Percentiles rank a stretch among this genome's conserved stretches.
These are phyloP conservation scores for Campaea margaritaria DNA, from an alignment of 2,888 invertebrate genomes.

Conservation along the genomic window DNA sequence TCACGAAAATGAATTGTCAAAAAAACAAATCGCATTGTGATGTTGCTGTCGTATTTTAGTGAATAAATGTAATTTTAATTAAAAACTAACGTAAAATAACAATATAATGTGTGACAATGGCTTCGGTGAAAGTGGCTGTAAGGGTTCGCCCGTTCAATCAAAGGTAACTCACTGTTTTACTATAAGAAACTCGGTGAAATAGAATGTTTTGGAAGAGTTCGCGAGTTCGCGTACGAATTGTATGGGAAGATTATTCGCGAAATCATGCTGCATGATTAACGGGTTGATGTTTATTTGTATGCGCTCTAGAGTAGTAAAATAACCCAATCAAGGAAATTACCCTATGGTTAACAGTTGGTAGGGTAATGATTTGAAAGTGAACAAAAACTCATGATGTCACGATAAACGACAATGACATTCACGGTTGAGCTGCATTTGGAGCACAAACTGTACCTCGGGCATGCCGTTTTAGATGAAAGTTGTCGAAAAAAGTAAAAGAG, in stretches of 20 bases:
- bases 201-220: slow-evolving; percentile 54
- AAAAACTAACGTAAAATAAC: slow-evolving; percentile 60
- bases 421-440: slow-evolving; percentile 83
- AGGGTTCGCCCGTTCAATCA: slow-evolving; percentile 96
- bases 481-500: slow-evolving; percentile 69
- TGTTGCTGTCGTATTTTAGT: slow-evolving; percentile 66
- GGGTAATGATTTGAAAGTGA: slow-evolving; percentile 66
- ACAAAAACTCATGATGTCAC: slow-evolving; percentile 82
- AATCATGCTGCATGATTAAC: slow-evolving; percentile 49
- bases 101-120: slow-evolving; percentile 89
- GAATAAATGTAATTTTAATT: slow-evolving; percentile 68
- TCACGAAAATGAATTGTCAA: slow-evolving; percentile 56
- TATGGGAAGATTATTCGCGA: slow-evolving; percentile 47
- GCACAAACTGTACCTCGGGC: slow-evolving; percentile 77
- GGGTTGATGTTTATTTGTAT: slow-evolving; percentile 45
- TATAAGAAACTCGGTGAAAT: slow-evolving; percentile 39
- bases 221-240: slow-evolving; percentile 49
- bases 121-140: slow-evolving; percentile 96
- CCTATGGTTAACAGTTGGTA: slow-evolving; percentile 2
- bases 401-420: slow-evolving; percentile 81
- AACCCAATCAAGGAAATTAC: neutral
- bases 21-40: slow-evolving; percentile 55
- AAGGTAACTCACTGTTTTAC: slow-evolving; percentile 83
- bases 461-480: slow-evolving; percentile 77
- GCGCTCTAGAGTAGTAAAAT: slow-evolving; percentile 22